Percentiles rank a stretch among this genome's conserved stretches.
These are phyloP conservation scores for Clinocottus analis DNA, from an alignment of 2,113 vertebrate species.

Conservation along the genomic window DNA sequence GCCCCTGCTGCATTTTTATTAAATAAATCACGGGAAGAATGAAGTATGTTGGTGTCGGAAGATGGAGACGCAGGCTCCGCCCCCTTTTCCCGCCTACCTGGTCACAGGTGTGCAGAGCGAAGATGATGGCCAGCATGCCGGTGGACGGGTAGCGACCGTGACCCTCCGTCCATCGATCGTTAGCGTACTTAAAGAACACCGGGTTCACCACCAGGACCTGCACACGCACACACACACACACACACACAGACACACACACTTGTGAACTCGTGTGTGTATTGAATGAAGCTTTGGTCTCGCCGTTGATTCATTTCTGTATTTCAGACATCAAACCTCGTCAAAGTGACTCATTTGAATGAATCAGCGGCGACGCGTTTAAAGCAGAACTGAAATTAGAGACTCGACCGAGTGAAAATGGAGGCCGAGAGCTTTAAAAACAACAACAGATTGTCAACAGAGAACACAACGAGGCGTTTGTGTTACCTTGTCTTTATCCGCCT, in stretches of 20 bases:
- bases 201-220: slow-evolving; percentile 85
- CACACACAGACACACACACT: too few relatives aligned
- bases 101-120: slow-evolving; percentile 84
- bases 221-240: too few relatives aligned
- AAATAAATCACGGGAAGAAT: background rate
- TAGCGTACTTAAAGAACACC: slow-evolving; percentile 82
- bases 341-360: background rate
- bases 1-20: too few relatives aligned
- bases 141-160: slow-evolving; percentile 86
- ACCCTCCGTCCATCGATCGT: slow-evolving; percentile 80
- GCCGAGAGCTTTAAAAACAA: background rate
- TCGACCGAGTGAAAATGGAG: too few relatives aligned
- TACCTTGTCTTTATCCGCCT: slow-evolving; percentile 87
- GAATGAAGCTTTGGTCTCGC: too few relatives aligned
- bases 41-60: background rate
- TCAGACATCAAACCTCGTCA: background rate
- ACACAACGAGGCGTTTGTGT: slow-evolving; percentile 11
- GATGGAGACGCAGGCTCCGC: background rate
- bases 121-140: slow-evolving; percentile 84
- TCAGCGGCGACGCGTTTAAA: background rate
- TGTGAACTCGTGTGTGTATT: too few relatives aligned
- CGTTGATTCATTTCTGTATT: background rate
- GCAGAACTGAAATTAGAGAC: background rate
- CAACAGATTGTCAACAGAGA: background rate
- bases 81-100: slow-evolving; percentile 67